Evolutionary conservation across 2,113 vertebrate species (phyloP).

Genomic region (Telmatochromis sp.): DNA sequence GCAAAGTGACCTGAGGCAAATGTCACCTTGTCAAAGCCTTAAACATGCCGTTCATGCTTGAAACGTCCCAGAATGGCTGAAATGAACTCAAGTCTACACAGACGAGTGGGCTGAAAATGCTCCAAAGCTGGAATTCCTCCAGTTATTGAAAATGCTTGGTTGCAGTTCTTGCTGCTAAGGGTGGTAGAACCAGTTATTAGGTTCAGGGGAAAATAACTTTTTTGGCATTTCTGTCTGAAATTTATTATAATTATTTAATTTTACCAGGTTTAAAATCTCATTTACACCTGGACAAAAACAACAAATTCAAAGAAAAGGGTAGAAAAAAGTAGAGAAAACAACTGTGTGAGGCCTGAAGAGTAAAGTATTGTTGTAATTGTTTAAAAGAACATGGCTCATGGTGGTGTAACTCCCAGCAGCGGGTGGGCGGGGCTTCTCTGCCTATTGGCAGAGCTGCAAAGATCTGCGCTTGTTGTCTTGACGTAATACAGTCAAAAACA

Average conservation of each 20-base stretch:
- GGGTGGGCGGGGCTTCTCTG: background rate
- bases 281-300: background rate
- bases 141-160: background rate
- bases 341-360: background rate
- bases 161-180: background rate
- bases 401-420: fast-evolving
- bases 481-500: background rate
- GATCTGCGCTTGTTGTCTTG: background rate
- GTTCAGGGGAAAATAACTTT: background rate
- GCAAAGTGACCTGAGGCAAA: background rate
- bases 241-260: background rate
- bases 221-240: background rate
- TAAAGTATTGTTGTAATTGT: background rate
- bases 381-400: background rate
- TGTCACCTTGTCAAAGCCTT: background rate
- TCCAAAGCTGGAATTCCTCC: background rate
- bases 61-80: fast-evolving
- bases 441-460: background rate
- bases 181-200: background rate
- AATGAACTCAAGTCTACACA: background rate
- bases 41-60: background rate
- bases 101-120: background rate
- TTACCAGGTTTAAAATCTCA: background rate
- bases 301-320: background rate
- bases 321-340: background rate